These are phyloP conservation scores for Terrapene triunguis DNA, from an alignment of 2,113 vertebrate genomes.

Conservation along the genomic window DNA sequence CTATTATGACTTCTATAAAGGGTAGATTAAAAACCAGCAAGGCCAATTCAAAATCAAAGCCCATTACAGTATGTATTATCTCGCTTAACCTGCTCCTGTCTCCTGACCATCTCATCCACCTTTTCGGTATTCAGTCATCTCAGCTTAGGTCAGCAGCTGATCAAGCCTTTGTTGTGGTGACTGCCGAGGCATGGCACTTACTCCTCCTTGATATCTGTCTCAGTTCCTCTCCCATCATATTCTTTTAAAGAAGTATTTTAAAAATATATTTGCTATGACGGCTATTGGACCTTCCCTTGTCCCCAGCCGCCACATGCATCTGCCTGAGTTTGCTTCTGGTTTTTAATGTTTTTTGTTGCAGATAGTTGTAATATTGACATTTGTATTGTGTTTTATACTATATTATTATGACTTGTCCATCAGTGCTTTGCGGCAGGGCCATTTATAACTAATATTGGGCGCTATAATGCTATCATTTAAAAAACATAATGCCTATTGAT, in stretches of 20 bases:
- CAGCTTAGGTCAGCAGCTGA: fast-evolving
- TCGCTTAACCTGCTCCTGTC: neutral
- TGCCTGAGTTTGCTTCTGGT: neutral
- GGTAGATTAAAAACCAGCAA: neutral
- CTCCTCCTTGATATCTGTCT: neutral
- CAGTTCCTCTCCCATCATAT: neutral
- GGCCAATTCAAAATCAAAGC: neutral
- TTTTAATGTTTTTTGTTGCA: neutral
- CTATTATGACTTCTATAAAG: neutral
- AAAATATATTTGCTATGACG: neutral
- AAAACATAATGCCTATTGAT: neutral
- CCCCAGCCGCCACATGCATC: neutral
- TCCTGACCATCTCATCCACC: neutral
- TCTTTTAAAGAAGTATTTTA: neutral
- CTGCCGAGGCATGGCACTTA: neutral
- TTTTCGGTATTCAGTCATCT: neutral
- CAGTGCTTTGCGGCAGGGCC: neutral
- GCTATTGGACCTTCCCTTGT: neutral
- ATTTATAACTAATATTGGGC: neutral
- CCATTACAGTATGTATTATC: neutral
- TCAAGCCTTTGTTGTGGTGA: neutral
- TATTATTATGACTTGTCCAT: neutral
- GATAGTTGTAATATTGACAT: neutral
- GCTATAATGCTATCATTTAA: neutral
- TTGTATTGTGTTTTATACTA: neutral